Evolutionary conservation across 2,113 vertebrate species (phyloP).

Genomic region (Dendropsophus ebraccatus): DNA sequence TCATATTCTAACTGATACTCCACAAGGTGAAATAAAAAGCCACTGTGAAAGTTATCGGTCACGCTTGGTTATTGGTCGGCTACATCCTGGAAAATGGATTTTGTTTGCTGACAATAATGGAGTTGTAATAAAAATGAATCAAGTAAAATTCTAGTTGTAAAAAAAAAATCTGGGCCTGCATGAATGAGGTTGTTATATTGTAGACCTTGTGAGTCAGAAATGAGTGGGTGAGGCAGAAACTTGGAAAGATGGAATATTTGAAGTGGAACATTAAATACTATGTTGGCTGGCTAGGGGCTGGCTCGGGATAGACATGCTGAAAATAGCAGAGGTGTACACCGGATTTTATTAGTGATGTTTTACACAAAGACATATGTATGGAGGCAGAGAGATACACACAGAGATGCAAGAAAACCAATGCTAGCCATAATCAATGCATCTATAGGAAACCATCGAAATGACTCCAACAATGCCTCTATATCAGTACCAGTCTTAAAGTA

Average conservation of each 20-base stretch:
- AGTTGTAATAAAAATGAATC: neutral
- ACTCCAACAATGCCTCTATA: no score
- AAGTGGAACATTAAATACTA: conserved; percentile 1
- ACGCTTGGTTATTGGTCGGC: no score
- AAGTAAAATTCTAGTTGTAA: neutral
- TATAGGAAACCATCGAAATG: no score
- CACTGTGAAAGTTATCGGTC: neutral
- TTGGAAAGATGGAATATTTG: neutral
- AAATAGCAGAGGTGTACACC: neutral
- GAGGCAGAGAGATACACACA: neutral
- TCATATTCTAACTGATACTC: neutral
- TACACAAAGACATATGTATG: no score
- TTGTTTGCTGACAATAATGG: neutral
- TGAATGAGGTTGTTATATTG: neutral
- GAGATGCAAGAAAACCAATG: neutral
- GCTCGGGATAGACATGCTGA: neutral
- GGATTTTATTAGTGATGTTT: neutral
- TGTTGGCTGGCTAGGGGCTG: no score
- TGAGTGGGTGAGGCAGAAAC: neutral
- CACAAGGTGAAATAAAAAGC: neutral
- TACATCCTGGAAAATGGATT: neutral
- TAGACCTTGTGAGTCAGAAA: neutral
- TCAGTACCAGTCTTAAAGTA: no score
- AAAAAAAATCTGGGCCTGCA: neutral
- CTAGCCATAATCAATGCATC: neutral